Percentiles rank a stretch among this genome's conserved stretches.
These are phyloP conservation scores for Desmophyllum pertusum DNA, from an alignment of 92 coral and sea anemone genomes.

Conservation along the genomic window DNA sequence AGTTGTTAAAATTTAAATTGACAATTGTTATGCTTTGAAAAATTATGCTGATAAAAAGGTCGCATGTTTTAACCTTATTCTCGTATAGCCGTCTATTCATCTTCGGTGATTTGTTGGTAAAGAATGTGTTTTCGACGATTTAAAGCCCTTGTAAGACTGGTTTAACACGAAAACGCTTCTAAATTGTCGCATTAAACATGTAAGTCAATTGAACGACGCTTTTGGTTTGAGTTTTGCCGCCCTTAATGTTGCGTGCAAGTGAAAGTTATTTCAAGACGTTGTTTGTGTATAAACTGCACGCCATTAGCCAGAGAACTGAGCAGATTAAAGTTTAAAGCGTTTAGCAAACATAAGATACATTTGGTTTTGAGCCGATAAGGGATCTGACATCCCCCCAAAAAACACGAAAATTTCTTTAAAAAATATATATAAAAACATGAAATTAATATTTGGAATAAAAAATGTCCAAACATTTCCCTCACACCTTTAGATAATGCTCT, in stretches of 20 bases:
- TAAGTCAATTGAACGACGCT: not conserved
- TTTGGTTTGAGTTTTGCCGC: not conserved
- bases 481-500: not conserved
- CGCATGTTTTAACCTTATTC: slow-evolving; percentile 1
- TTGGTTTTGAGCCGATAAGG: slow-evolving; percentile 35
- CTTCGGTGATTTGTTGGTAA: slow-evolving; percentile 7
- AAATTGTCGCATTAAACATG: slow-evolving; percentile 20
- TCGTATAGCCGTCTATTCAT: not conserved
- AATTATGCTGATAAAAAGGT: not conserved
- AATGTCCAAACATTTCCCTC: not conserved
- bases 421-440: not conserved
- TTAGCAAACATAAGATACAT: slow-evolving; percentile 40
- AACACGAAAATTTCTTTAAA: not conserved
- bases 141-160: slow-evolving; percentile 4
- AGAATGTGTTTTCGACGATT: not conserved
- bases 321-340: slow-evolving; percentile 42
- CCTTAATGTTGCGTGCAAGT: slow-evolving; percentile 13
- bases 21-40: not conserved
- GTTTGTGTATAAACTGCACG: slow-evolving; percentile 18
- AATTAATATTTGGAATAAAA: not conserved
- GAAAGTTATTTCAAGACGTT: slow-evolving; percentile 4
- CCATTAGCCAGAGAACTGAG: slow-evolving; percentile 36
- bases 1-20: not conserved
- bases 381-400: slow-evolving; percentile 22
- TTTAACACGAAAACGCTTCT: not conserved